These are phyloP conservation scores for Drosophila recens DNA, from an alignment of 2,888 invertebrate genomes.

Conservation along the genomic window DNA sequence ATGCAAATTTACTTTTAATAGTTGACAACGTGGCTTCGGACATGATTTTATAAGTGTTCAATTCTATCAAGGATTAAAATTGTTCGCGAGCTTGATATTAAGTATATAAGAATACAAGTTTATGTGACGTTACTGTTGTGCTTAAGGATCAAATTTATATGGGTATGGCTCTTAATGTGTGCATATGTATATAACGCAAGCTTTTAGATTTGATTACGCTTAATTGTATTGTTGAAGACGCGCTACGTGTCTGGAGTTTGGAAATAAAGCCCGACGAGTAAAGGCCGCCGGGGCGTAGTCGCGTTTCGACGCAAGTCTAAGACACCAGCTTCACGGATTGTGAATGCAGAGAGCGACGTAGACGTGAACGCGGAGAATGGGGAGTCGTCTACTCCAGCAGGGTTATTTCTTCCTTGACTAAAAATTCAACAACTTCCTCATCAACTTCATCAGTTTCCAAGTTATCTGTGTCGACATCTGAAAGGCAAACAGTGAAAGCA, in stretches of 20 bases:
- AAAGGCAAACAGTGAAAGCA: conserved; percentile 40
- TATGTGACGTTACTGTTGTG: conserved; percentile 45
- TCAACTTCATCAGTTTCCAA: conserved; percentile 95
- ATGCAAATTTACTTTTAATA: conserved; percentile 76
- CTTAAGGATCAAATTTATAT: conserved; percentile 45
- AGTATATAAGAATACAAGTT: conserved; percentile 19
- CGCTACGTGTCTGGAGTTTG: conserved; percentile 34
- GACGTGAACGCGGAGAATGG: conserved; percentile 14
- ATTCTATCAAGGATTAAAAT: conserved; percentile 34
- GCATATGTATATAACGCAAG: conserved; percentile 61
- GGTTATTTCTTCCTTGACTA: conserved; percentile 97
- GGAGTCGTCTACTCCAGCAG: conserved; percentile 89
- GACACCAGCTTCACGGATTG: conserved; percentile 58
- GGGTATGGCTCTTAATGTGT: conserved; percentile 30
- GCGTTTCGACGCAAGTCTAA: conserved; percentile 38
- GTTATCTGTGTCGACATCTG: conserved; percentile 97
- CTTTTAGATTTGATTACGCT: conserved; percentile 40
- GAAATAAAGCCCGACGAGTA: conserved; percentile 23
- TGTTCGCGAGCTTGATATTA: conserved; percentile 45
- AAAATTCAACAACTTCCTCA: conserved; percentile 98
- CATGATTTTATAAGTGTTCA: conserved; percentile 46
- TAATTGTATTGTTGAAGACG: conserved; percentile 42
- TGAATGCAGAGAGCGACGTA: conserved; percentile 15
- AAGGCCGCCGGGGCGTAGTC: conserved; percentile 30
- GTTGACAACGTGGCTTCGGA: conserved; percentile 38